These are phyloP conservation scores for Carcharodon carcharias DNA, from an alignment of 2,797 vertebrate species.

Conservation along the genomic window DNA sequence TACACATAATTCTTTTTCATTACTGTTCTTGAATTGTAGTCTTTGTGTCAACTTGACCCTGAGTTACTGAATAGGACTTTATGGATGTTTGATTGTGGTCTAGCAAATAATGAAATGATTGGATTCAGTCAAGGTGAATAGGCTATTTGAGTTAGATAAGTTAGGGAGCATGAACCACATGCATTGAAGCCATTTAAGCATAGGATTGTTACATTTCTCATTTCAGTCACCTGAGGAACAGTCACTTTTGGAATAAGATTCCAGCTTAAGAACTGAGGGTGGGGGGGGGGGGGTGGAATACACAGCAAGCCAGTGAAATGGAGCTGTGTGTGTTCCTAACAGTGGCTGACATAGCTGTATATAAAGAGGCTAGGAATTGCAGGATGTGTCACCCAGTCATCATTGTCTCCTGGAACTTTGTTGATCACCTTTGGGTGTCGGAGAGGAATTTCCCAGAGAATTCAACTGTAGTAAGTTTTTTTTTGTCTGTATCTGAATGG, in stretches of 20 bases:
- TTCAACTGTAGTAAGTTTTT: too few relatives aligned
- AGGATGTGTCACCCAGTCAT: background rate
- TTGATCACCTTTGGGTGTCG: background rate
- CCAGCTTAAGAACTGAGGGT: background rate
- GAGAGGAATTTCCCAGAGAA: too few relatives aligned
- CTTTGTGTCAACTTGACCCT: background rate
- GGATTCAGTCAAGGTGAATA: background rate
- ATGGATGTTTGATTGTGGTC: background rate
- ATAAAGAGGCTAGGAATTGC: background rate
- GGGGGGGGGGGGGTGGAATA: background rate
- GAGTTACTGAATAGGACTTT: background rate
- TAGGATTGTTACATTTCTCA: background rate
- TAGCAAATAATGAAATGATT: background rate
- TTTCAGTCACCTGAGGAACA: background rate
- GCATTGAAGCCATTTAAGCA: background rate
- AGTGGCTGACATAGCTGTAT: background rate
- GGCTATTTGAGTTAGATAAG: background rate
- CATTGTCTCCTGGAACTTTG: background rate
- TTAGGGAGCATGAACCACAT: background rate
- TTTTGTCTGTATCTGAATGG: too few relatives aligned
- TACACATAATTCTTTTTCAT: background rate
- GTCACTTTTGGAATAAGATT: background rate
- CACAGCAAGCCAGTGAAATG: background rate
- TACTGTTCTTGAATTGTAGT: background rate
- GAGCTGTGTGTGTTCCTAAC: background rate